These are phyloP conservation scores for Geotrupes spiniger DNA, from an alignment of 2,888 invertebrate species.

Conservation along the genomic window DNA sequence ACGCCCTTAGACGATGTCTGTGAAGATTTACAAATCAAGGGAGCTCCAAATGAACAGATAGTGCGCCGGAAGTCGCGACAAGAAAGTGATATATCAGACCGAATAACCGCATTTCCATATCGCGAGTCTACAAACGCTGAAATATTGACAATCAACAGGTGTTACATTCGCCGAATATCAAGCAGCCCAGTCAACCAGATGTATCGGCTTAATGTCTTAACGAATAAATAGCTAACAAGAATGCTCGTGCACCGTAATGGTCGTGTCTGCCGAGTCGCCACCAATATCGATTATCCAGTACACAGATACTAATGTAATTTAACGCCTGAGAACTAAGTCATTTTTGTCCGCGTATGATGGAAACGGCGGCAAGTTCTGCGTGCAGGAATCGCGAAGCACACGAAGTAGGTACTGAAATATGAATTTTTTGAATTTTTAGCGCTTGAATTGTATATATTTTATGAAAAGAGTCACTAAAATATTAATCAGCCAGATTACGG, in stretches of 20 bases:
- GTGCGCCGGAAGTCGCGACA: slow-evolving; percentile 11
- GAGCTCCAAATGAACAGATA: background rate
- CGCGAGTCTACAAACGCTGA: slow-evolving; percentile 42
- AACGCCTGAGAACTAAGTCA: no score
- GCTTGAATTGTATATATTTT: no score
- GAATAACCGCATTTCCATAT: slow-evolving; percentile 45
- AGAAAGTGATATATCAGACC: slow-evolving; percentile 38
- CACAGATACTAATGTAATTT: slow-evolving; percentile 4
- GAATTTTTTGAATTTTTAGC: no score
- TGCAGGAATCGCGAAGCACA: no score
- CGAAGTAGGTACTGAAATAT: no score
- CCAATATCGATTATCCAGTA: background rate
- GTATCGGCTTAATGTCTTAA: slow-evolving; percentile 22
- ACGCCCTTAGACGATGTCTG: no score
- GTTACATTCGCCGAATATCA: slow-evolving; percentile 38
- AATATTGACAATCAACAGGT: slow-evolving; percentile 48
- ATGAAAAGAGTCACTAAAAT: no score
- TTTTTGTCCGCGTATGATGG: no score
- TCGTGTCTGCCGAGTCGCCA: background rate
- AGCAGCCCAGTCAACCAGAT: slow-evolving; percentile 25
- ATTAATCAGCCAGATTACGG: no score
- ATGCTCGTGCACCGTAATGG: background rate
- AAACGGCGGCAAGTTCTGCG: no score
- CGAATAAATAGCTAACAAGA: slow-evolving; percentile 7
- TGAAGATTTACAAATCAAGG: no score